Conservation (phyloP, 2,888 invertebrate genomes). For the Ochropacha duplaris region DNA sequence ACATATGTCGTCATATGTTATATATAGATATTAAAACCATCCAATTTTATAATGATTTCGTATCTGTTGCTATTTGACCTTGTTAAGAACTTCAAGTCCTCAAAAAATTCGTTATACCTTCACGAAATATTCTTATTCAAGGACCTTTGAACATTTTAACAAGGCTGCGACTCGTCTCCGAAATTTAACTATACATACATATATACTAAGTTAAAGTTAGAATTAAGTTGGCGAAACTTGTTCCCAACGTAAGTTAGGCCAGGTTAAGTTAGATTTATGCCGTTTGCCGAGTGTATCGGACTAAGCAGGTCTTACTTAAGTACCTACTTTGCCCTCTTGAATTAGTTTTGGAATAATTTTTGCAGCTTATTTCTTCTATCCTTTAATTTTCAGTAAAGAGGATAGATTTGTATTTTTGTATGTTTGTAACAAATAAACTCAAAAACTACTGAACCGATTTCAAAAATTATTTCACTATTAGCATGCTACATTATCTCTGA, state of each 20-base stretch:
- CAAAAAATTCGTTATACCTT: neutral
- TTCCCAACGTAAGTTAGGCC: constrained; percentile 47
- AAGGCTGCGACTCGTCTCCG: constrained; percentile 14
- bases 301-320: constrained; percentile 19
- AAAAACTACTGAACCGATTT: too few relatives aligned
- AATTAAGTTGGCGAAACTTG: constrained; percentile 60
- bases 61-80: neutral
- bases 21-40: too few relatives aligned
- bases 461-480: too few relatives aligned
- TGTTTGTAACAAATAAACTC: too few relatives aligned
- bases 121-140: neutral
- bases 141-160: neutral
- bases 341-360: constrained; percentile 9
- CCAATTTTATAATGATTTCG: neutral
- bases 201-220: constrained; percentile 45
- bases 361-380: neutral
- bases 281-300: constrained; percentile 43
- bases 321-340: neutral
- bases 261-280: constrained; percentile 69
- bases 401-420: too few relatives aligned
- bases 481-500: too few relatives aligned
- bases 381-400: neutral
- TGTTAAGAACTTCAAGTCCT: neutral
- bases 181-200: constrained; percentile 42
- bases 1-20: too few relatives aligned